A percentile compares a stretch with the other conserved stretches of the same genome.
Evolutionary conservation across 2,113 vertebrate species (phyloP).

Genomic region (Neolamprologus sp.): DNA sequence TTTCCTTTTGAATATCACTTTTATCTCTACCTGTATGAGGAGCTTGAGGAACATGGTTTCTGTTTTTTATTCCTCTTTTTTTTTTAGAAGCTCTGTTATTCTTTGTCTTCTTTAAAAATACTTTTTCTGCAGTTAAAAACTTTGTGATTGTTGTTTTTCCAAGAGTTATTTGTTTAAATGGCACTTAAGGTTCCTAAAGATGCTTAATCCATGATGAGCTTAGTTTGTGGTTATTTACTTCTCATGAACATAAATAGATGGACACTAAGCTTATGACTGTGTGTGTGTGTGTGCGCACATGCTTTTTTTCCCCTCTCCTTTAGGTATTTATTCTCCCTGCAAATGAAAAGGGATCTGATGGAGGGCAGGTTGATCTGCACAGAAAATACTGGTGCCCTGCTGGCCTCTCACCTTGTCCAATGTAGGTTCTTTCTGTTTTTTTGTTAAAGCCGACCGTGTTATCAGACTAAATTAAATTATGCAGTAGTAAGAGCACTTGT

Average conservation of each 20-base stretch:
- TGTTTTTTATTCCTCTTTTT: background rate
- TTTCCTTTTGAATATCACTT: constrained; percentile 23
- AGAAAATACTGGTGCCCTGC: constrained; percentile 82
- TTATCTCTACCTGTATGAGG: background rate
- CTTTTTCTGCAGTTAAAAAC: background rate
- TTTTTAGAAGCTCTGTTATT: background rate
- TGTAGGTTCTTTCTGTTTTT: constrained; percentile 64
- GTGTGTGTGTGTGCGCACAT: background rate
- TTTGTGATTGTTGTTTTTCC: background rate
- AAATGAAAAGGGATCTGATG: constrained; percentile 90
- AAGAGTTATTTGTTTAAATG: background rate
- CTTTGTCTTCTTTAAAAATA: background rate
- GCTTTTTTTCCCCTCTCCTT: background rate
- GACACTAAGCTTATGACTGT: background rate
- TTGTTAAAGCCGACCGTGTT: background rate
- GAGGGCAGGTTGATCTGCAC: constrained; percentile 83
- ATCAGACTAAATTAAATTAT: background rate
- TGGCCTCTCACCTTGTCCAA: constrained; percentile 88
- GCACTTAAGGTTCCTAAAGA: background rate
- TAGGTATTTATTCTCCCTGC: constrained; percentile 92
- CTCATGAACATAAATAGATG: background rate
- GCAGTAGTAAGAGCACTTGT: background rate
- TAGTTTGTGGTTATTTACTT: background rate
- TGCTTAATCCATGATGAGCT: background rate
- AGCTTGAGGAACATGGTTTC: background rate